Evolutionary conservation across 2,113 vertebrate genomes (phyloP), one percentile per base, ranked within the genome.

Genomic region (Varanus salvator): DNA sequence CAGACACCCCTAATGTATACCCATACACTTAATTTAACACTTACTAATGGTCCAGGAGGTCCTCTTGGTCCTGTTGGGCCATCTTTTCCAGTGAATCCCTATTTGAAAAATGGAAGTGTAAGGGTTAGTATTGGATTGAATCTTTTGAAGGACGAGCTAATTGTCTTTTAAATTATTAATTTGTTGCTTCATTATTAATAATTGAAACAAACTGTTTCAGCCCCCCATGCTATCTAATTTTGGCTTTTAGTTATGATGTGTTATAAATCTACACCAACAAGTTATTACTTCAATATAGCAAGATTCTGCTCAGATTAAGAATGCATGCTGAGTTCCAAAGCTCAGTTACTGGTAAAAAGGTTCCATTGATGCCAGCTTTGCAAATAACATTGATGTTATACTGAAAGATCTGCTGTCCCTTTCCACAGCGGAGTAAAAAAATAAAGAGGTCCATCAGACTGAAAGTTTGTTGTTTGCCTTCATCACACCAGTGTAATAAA

Each of bases 31-130:
- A 90, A 93, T 91, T 80, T n/a, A 72, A 71, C 90, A 97, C 96
- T 97, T 97, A 99, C 99, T 97, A 98, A 98, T 88, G 98, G 97
- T 75, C 99, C 99, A 27, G 98, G 95, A 4, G 98, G 98, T 50
- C 99, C 99, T 97, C 98, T 97, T 86, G 98, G 98, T 95, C 99
- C 99, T 52, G 97, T 92, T 3, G 97, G 88, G 90, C 99, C 99
- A 77, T 99, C 98, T 95, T 99, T 99, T 93, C 99, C 99, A 93
- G 95, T 97, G 91, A 99, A 99, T 72, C 99, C 99, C 99, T 99
- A 81, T 95, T 77, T 0, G 77, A 92, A 96, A 96, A 90, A 94
- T 87, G 87, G 91, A 97, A 91, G 72, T 71, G 84, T 81, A 90
- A 19, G 54, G 4, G 88, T 92, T 85, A 93, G 81, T 86, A 21